Percentiles rank a stretch among this genome's conserved stretches.
phyloP scores from a whole-genome alignment of 2,888 invertebrate genomes.

The Heliconius erato region DNA sequence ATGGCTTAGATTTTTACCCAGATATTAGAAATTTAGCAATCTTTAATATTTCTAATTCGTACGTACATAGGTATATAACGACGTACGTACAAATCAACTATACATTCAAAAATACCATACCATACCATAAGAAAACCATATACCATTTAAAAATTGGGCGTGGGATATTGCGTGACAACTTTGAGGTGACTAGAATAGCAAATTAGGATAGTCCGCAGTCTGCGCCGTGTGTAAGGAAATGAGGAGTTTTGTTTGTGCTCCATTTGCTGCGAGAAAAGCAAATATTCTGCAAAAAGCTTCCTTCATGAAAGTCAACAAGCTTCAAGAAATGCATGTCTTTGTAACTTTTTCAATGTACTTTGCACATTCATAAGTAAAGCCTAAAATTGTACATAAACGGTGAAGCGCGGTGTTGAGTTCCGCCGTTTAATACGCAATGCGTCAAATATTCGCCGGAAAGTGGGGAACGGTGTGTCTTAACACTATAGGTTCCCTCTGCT shows the following conservation, averaged over 20 bases:
- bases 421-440: too few relatives aligned
- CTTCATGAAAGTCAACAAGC: slow-evolving; percentile 37
- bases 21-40: too few relatives aligned
- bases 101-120: not conserved
- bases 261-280: slow-evolving; percentile 55
- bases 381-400: too few relatives aligned
- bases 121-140: not conserved
- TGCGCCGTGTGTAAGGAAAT: slow-evolving; percentile 51
- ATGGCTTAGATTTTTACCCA: too few relatives aligned
- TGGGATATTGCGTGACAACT: not conserved
- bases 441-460: too few relatives aligned
- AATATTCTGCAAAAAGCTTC: slow-evolving; percentile 52
- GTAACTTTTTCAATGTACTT: slow-evolving; percentile 32
- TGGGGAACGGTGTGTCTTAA: too few relatives aligned
- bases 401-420: too few relatives aligned
- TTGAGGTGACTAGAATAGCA: slow-evolving; percentile 28
- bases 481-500: too few relatives aligned
- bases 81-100: too few relatives aligned
- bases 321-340: slow-evolving; percentile 38
- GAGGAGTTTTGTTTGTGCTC: slow-evolving; percentile 57
- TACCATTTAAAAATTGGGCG: not conserved
- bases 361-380: not conserved
- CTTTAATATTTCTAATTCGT: too few relatives aligned
- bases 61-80: too few relatives aligned
- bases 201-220: slow-evolving; percentile 40